Evolutionary conservation across 1,140 invertebrate genomes (phyloP).

Genomic region (Polyergus mexicanus): DNA sequence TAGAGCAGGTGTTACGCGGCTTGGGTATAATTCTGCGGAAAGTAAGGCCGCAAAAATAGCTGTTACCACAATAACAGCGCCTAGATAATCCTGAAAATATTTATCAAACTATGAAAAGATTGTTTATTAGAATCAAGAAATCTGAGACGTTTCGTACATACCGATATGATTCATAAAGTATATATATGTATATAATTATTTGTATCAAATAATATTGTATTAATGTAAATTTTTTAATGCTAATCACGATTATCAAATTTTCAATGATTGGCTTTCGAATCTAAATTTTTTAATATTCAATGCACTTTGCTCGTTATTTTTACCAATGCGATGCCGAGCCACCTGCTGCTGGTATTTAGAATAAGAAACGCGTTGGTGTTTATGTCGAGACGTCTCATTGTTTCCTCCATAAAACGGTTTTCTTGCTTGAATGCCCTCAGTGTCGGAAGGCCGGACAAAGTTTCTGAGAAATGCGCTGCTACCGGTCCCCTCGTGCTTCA

Average conservation of each 20-base stretch:
- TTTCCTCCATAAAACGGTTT: conserved; percentile 88
- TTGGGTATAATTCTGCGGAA: conserved; percentile 86
- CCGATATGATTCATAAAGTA: neutral
- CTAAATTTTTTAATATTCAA: neutral
- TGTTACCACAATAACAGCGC: conserved; percentile 91
- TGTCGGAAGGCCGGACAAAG: conserved; percentile 89
- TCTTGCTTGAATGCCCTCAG: conserved; percentile 91
- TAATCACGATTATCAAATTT: conserved; percentile 1
- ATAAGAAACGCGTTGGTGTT: conserved; percentile 93
- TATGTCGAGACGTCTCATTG: conserved; percentile 90
- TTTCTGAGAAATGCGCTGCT: conserved; percentile 91
- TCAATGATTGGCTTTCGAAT: neutral
- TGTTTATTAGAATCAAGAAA: neutral
- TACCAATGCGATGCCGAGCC: conserved; percentile 93
- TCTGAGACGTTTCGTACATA: neutral
- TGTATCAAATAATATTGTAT: neutral
- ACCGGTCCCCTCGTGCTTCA: conserved; percentile 90
- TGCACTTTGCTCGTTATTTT: conserved; percentile 71
- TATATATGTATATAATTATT: neutral
- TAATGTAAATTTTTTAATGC: neutral
- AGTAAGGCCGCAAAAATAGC: conserved; percentile 90
- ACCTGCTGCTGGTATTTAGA: conserved; percentile 92
- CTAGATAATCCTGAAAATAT: conserved; percentile 92
- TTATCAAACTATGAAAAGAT: neutral
- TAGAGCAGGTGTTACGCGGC: conserved; percentile 88